phyloP scores from a whole-genome alignment of 2,797 vertebrate genomes.

The Oreonectes daqikongensis region DNA sequence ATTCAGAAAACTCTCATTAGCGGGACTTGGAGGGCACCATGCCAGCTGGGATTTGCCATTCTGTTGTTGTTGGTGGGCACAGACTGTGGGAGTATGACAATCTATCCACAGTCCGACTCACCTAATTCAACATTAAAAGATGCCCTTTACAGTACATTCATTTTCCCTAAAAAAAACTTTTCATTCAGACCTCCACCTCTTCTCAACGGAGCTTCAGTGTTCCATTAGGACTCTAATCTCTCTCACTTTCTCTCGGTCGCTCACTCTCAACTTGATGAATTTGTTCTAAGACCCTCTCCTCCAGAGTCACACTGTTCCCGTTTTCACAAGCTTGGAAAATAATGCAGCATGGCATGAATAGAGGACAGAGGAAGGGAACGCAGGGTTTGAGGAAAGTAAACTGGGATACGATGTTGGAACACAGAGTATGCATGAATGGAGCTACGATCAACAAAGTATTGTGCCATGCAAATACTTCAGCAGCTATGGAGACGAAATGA shows the following conservation, averaged over 20 bases:
- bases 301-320: slow-evolving; percentile 19
- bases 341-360: slow-evolving; percentile 8
- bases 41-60: slow-evolving; percentile 34
- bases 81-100: slow-evolving; percentile 40
- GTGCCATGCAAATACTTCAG: slow-evolving; percentile 1
- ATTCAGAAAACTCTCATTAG: slow-evolving; percentile 42
- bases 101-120: slow-evolving; percentile 44
- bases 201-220: not conserved
- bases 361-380: not conserved
- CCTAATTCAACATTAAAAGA: slow-evolving; percentile 51
- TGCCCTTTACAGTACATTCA: slow-evolving; percentile 48
- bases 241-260: not conserved
- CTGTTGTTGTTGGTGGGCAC: slow-evolving; percentile 28
- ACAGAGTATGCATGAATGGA: slow-evolving; percentile 14
- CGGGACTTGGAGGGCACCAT: slow-evolving; percentile 27
- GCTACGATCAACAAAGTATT: slow-evolving; percentile 1
- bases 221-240: slow-evolving; percentile 30
- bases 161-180: slow-evolving; percentile 30
- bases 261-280: slow-evolving; percentile 8
- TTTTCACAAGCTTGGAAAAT: slow-evolving; percentile 8
- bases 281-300: slow-evolving; percentile 32
- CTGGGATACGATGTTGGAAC: slow-evolving; percentile 6
- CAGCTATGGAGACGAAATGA: slow-evolving; percentile 14
- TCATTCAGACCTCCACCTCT: slow-evolving; percentile 1
- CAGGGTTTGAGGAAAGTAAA: slow-evolving; percentile 5